Base-by-base conservation (phyloP, 1,140 invertebrate genomes). In the Zaprionus camerounensis region DNA sequence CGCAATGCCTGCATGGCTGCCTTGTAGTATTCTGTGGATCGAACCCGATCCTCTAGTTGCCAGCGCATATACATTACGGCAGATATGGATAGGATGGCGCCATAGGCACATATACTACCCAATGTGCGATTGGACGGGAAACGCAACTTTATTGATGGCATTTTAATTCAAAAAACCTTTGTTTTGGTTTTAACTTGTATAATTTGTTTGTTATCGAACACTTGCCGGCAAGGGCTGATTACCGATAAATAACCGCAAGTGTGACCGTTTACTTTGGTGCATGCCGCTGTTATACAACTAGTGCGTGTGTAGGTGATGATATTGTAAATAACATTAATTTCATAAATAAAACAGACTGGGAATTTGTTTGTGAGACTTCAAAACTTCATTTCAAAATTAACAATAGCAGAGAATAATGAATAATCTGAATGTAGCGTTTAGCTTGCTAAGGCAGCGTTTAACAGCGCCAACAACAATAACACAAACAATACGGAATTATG, bases 1-100 rank as follows among this genome's bases (percentile, higher is more conserved):
- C 94, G 87, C 6, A 96, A 77, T 12, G 81, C 93, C 78, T 94
- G 93, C 11, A 95, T 70, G 7, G 95, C 95, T 69, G 94, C 85
- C 80, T 93, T 94, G 78, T 94, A 96, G 85, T 94, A 95, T 6
- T 94, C 94, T 2, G 93, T 80, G 38, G 92, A 70, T 71, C 91
- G 90, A 3, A 95, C 85, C n/a, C 93, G 92, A 13, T 93, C 82
- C 68, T 94, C 92, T 5, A 94, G 91, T 84, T 93, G 93, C 67
- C 77, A 92, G 34, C 92, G 76, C 69, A 94, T 91, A 46, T 92
- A 84, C 68, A 93, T 81, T 0, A 93, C 94, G 73, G 93, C 93
- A 0, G 93, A 92, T 17, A 93, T 86, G 17, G 93, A 93, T 2
- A 91, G 67, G 11, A 94, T 65, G 3, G 94, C 94, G 34, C 94